These are phyloP conservation scores for Epicampocera succincta DNA, from an alignment of 2,888 invertebrate species.

Conservation along the genomic window DNA sequence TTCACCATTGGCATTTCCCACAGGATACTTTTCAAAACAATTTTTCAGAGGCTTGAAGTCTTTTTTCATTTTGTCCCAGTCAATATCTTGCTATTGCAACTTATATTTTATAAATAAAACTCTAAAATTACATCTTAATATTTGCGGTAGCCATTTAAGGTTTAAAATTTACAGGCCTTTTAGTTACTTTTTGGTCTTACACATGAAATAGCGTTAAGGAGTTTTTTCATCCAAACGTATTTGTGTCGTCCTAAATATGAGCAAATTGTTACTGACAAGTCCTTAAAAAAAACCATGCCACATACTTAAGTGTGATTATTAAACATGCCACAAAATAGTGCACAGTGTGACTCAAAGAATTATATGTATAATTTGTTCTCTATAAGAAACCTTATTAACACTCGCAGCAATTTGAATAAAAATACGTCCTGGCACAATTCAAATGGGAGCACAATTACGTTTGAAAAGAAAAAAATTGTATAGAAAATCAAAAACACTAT, in stretches of 20 bases:
- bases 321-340: conserved; percentile 23
- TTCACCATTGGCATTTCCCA: no score
- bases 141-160: no score
- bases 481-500: neutral
- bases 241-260: conserved; percentile 7
- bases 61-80: no score
- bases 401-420: neutral
- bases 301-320: conserved; percentile 40
- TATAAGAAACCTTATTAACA: neutral
- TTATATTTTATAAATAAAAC: no score
- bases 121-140: no score
- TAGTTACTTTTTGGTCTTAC: no score
- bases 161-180: no score
- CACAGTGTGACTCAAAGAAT: conserved; percentile 45
- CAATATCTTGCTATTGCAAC: no score
- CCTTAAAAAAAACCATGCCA: conserved; percentile 52
- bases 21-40: no score
- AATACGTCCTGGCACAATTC: neutral
- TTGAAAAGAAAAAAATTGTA: neutral
- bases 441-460: no score
- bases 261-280: conserved; percentile 44
- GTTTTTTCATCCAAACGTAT: neutral
- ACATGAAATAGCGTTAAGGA: no score
- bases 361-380: conserved; percentile 1
- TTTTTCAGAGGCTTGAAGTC: no score